Evolutionary conservation across 1,140 invertebrate species (phyloP).

Genomic region (Varroa destructor): DNA sequence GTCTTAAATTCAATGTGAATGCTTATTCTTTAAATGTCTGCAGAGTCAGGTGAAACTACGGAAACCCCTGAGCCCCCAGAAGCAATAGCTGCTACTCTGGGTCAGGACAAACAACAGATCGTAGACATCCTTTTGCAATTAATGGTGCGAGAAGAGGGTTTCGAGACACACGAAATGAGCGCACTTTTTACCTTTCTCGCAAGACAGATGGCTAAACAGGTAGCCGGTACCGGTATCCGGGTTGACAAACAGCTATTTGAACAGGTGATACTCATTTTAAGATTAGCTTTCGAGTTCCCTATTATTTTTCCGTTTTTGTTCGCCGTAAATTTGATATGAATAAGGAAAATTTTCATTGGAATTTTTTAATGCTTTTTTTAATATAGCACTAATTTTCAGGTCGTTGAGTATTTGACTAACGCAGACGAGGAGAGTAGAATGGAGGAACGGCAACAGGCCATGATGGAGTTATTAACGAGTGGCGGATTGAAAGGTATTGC

Average conservation of each 20-base stretch:
- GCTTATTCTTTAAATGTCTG: no score
- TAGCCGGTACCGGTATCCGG: slow-evolving; percentile 41
- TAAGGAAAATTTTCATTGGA: no score
- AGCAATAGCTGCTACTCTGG: no score
- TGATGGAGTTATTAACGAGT: slow-evolving; percentile 58
- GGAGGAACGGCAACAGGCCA: slow-evolving; percentile 62
- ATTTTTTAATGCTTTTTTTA: slow-evolving; percentile 15
- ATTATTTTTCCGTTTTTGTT: no score
- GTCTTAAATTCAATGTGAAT: no score
- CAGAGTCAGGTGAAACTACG: no score
- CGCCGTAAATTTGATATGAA: slow-evolving; percentile 36
- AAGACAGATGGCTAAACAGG: slow-evolving; percentile 49
- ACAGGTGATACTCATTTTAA: slow-evolving; percentile 40
- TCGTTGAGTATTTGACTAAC: slow-evolving; percentile 43
- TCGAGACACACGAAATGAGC: slow-evolving; percentile 50
- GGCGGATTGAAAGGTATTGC: slow-evolving; percentile 46
- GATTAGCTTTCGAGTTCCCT: neutral
- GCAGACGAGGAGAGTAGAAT: slow-evolving; percentile 46
- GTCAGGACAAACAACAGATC: slow-evolving; percentile 57
- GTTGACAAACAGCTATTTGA: slow-evolving; percentile 47
- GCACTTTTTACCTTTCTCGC: slow-evolving; percentile 61
- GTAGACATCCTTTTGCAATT: slow-evolving; percentile 66
- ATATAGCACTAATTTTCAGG: slow-evolving; percentile 36
- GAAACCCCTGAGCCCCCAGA: no score
- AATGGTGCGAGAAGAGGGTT: slow-evolving; percentile 54